phyloP scores from a whole-genome alignment of 2,797 vertebrate genomes.

The Takifugu ocellatus region DNA sequence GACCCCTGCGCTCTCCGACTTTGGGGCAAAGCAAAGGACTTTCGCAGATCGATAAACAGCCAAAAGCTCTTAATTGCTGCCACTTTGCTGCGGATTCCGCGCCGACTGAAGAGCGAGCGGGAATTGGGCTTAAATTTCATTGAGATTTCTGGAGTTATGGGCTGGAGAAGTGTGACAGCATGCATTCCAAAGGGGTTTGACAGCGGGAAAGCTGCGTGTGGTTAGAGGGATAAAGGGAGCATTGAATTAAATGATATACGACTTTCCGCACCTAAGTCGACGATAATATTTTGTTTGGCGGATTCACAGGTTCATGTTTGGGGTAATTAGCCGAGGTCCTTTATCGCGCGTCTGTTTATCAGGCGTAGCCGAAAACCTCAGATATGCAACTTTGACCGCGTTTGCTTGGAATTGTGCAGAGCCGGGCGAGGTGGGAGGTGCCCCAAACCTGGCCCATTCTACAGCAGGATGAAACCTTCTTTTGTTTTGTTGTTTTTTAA shows the following conservation, averaged over 20 bases:
- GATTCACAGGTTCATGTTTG: conserved; percentile 45
- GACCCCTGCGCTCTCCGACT: conserved; percentile 34
- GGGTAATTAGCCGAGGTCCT: conserved; percentile 59
- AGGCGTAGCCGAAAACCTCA: conserved; percentile 53
- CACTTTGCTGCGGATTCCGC: conserved; percentile 30
- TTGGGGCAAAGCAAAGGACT: conserved; percentile 1
- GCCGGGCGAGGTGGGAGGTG: conserved; percentile 53
- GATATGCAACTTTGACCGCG: conserved; percentile 43
- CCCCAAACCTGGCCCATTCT: conserved; percentile 76
- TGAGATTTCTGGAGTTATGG: conserved; percentile 62
- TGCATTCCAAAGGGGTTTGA: conserved; percentile 36
- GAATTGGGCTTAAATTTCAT: conserved; percentile 58
- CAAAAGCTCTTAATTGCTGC: conserved; percentile 55
- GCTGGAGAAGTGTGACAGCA: conserved; percentile 41
- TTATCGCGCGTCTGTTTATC: conserved; percentile 55
- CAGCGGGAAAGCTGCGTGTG: conserved; percentile 24
- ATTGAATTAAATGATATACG: conserved; percentile 34
- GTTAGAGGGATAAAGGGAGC: conserved; percentile 12
- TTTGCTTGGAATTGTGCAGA: conserved; percentile 68
- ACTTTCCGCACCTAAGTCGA: conserved; percentile 52
- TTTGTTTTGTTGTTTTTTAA: too few relatives aligned
- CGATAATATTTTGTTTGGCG: conserved; percentile 65
- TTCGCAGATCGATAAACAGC: conserved; percentile 58
- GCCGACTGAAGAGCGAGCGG: conserved; percentile 39
- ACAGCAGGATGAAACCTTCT: conserved; percentile 56